Percentiles rank a stretch among this genome's conserved stretches.
phyloP scores from a whole-genome alignment of 2,888 invertebrate species.

The Lasioglossum figueresi region DNA sequence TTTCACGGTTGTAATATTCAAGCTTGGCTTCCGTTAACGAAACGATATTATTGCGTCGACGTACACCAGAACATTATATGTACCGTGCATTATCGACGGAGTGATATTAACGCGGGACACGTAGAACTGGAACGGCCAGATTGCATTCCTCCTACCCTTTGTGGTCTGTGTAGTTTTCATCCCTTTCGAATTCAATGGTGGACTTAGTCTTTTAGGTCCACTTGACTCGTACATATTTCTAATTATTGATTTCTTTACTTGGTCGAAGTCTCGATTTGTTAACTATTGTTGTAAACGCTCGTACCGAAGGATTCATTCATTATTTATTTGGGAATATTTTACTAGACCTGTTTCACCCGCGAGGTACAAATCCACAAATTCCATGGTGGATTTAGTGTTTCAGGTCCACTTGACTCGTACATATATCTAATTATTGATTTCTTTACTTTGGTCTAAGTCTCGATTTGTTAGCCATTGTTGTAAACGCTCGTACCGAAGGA shows the following conservation, averaged over 20 bases:
- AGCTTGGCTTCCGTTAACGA: background rate
- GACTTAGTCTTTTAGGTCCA: background rate
- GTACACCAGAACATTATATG: background rate
- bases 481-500: no score
- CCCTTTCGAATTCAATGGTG: background rate
- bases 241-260: background rate
- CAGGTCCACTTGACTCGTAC: no score
- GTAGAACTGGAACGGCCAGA: background rate
- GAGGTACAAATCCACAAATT: no score
- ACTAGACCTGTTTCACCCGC: no score
- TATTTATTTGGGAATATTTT: no score
- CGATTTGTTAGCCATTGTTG: no score
- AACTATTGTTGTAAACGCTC: no score
- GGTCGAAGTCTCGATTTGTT: no score
- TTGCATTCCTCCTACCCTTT: background rate
- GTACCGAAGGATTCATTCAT: no score
- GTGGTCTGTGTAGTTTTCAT: background rate
- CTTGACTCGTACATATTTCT: background rate
- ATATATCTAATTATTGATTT: no score
- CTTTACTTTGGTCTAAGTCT: no score
- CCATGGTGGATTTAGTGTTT: no score
- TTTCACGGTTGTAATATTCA: conserved; percentile 1
- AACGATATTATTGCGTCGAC: background rate
- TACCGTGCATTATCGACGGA: background rate
- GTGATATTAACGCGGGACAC: background rate